Percentiles rank a stretch among this genome's conserved stretches.
phyloP scores from a whole-genome alignment of 2,888 invertebrate genomes.

The Mesorhabditis belari region DNA sequence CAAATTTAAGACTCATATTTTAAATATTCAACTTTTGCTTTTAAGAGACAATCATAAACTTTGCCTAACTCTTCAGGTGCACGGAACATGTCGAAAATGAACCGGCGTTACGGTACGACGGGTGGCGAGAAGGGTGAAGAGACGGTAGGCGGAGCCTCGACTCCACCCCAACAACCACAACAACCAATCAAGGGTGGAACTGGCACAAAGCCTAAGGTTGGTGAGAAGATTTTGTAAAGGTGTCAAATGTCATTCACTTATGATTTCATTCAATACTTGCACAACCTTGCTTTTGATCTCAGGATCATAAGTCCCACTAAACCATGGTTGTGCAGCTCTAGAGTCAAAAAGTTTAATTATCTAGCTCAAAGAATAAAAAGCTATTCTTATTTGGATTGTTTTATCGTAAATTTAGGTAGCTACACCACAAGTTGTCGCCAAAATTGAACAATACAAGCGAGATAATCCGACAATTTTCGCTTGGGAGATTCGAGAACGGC shows the following conservation, averaged over 20 bases:
- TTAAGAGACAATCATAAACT: too few relatives aligned
- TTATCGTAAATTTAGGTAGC: slow-evolving; percentile 67
- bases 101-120: slow-evolving; percentile 1
- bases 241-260: too few relatives aligned
- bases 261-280: too few relatives aligned
- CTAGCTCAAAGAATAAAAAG: neutral
- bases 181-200: slow-evolving; percentile 16
- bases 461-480: slow-evolving; percentile 98
- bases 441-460: slow-evolving; percentile 94
- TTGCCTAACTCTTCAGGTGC: slow-evolving; percentile 1
- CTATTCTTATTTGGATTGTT: neutral
- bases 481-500: slow-evolving; percentile 93
- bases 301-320: too few relatives aligned
- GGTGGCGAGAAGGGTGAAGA: slow-evolving; percentile 2
- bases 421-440: slow-evolving; percentile 89
- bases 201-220: slow-evolving; percentile 40
- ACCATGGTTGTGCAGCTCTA: too few relatives aligned
- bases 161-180: neutral
- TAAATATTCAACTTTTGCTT: too few relatives aligned
- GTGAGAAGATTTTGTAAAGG: too few relatives aligned
- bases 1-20: too few relatives aligned
- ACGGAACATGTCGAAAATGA: slow-evolving; percentile 22
- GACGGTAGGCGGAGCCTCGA: neutral
- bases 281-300: too few relatives aligned
- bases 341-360: too few relatives aligned